A percentile compares a stretch with the other conserved stretches of the same genome.
phyloP scores from a whole-genome alignment of 1,140 invertebrate genomes.

The Diabrotica undecimpunctata region DNA sequence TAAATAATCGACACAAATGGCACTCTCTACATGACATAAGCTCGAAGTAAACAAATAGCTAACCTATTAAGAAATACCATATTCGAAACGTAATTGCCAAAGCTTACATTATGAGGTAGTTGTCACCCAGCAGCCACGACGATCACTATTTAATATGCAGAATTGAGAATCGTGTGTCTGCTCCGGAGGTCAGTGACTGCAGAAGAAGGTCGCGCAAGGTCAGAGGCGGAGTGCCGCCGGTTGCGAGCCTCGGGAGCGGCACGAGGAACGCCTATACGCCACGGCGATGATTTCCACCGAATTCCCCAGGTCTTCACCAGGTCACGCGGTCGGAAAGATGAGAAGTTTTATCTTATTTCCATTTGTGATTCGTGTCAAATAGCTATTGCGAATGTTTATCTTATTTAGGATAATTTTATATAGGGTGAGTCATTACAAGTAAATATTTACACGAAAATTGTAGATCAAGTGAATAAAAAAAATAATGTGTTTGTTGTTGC shows the following conservation, averaged over 20 bases:
- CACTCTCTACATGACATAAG: no score
- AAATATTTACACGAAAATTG: no score
- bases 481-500: no score
- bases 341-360: no score
- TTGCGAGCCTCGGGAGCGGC: slow-evolving; percentile 16
- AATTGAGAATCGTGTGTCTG: background rate
- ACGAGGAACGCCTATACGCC: slow-evolving; percentile 15
- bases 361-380: no score
- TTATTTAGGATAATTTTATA: no score
- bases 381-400: no score
- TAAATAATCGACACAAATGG: no score
- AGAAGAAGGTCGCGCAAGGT: slow-evolving; percentile 27
- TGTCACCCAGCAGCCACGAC: background rate
- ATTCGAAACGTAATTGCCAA: background rate
- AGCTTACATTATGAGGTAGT: slow-evolving; percentile 2
- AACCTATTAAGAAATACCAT: background rate
- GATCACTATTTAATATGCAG: slow-evolving; percentile 8
- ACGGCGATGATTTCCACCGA: slow-evolving; percentile 8
- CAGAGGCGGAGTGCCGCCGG: slow-evolving; percentile 10
- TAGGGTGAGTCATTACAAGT: no score
- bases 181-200: slow-evolving; percentile 25
- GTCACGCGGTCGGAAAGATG: background rate
- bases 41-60: no score
- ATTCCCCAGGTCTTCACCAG: background rate
- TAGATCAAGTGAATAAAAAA: no score